Evolutionary conservation across 2,113 vertebrate species (phyloP), one percentile per base, ranked within the genome.

Genomic region (Alces alces): DNA sequence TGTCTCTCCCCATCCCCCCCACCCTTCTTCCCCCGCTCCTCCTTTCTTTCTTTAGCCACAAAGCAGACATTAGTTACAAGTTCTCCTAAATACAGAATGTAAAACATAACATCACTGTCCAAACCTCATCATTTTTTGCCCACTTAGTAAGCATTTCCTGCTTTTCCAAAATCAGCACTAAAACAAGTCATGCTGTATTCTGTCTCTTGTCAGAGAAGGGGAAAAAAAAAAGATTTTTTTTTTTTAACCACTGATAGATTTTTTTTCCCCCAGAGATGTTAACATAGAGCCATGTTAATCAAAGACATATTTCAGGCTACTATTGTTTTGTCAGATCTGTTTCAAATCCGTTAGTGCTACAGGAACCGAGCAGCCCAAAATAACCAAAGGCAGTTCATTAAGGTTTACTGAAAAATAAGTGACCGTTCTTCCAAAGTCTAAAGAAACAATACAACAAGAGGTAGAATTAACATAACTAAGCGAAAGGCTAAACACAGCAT

Each of bases 121-220:
- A 96, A 84, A 92, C 28, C 78, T 87, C 90, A 64, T 64, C 54
- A 47, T n/a, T 64, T 97, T 94, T 57, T 39, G 33, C 80, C 93
- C 23, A 83, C 43, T 96, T 30, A 45, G 28, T 95, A 93, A 79
- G 73, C 91, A 95, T 54, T 95, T 94, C 80, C 43, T 93, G 78
- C 83, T 73, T 84, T 94, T 73, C 93, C 93, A 78, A 78, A 95
- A 83, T 88, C 80, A 93, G 89, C 94, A 84, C 86, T 93, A 93
- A 96, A 94, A 25, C 21, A 33, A 89, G 12, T 64, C 36, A 84
- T 16, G 23, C 25, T 64, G 16, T 15, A 23, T 27, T 50, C 66
- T 58, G 27, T n/a, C 27, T 83, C 58, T 92, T 43, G 2, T 82
- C 85, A 92, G n/a, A 86, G 15, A 4, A 1, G 2, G 2, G 3